A percentile compares a stretch with the other conserved stretches of the same genome.
Conservation (phyloP, 2,888 invertebrate genomes). For the Leptopterna dolabrata region DNA sequence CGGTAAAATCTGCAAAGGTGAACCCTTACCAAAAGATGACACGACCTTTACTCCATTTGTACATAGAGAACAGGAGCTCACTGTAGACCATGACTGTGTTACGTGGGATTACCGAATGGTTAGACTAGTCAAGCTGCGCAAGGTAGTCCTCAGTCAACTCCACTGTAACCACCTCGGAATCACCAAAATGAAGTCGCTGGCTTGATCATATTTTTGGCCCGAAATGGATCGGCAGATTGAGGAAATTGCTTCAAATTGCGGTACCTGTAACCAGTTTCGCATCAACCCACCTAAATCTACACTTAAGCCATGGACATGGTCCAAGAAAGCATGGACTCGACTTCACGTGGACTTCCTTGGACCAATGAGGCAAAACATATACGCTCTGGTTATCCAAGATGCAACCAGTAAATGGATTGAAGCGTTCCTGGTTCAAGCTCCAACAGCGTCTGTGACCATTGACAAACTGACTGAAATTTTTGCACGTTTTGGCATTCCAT, state of each 20-base stretch:
- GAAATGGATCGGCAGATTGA: background rate
- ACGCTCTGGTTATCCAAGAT: too few species aligned
- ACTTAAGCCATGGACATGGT: background rate
- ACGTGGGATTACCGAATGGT: conserved; percentile 43
- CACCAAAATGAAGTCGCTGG: too few species aligned
- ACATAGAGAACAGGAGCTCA: too few species aligned
- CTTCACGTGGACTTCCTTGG: too few species aligned
- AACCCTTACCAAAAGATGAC: background rate
- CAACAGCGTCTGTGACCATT: background rate
- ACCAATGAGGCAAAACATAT: too few species aligned
- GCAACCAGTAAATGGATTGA: too few species aligned
- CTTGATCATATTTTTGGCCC: too few species aligned
- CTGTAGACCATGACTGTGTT: conserved; percentile 20
- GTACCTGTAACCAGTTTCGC: too few species aligned
- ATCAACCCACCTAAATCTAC: background rate
- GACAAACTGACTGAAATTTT: conserved; percentile 9
- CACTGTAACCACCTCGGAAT: too few species aligned
- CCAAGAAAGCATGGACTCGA: background rate
- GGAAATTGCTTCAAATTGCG: too few species aligned
- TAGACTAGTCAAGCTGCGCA: background rate
- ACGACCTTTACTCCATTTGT: background rate
- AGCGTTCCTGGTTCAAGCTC: background rate
- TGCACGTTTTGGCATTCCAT: conserved; percentile 27
- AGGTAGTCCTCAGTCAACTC: too few species aligned
- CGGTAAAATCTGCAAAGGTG: too few species aligned